These are phyloP conservation scores for Chaunax sp. DNA, from an alignment of 2,797 vertebrate species.

Conservation along the genomic window DNA sequence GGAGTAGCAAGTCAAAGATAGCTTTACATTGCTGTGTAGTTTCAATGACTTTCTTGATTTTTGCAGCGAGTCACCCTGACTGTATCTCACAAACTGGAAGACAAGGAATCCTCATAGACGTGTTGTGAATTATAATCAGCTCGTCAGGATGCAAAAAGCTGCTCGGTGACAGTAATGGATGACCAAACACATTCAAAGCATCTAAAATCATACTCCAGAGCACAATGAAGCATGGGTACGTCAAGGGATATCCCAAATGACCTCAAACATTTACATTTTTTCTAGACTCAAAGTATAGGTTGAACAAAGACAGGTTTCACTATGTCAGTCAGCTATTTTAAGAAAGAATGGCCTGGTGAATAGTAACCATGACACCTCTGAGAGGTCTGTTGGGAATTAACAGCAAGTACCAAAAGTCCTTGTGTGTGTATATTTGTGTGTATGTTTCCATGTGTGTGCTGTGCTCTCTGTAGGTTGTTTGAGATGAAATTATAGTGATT, in stretches of 20 bases:
- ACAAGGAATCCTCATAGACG: slow-evolving; percentile 18
- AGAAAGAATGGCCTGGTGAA: slow-evolving; percentile 33
- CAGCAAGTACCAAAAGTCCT: slow-evolving; percentile 35
- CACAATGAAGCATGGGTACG: neutral
- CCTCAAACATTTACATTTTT: too few species aligned
- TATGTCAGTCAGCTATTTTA: neutral
- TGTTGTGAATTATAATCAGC: slow-evolving; percentile 49
- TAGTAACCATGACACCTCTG: slow-evolving; percentile 52
- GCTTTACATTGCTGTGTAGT: too few species aligned
- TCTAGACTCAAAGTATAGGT: too few species aligned
- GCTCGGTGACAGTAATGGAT: slow-evolving; percentile 11
- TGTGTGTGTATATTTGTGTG: slow-evolving; percentile 5
- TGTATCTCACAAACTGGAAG: slow-evolving; percentile 25
- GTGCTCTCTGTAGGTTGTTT: neutral
- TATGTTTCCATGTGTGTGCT: neutral
- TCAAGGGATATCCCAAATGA: neutral
- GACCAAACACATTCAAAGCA: neutral
- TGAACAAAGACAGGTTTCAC: too few species aligned
- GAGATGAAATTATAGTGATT: neutral
- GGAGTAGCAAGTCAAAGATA: too few species aligned
- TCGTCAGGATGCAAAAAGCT: slow-evolving; percentile 20
- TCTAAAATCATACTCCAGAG: neutral
- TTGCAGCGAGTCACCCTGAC: neutral
- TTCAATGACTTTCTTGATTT: slow-evolving; percentile 8
- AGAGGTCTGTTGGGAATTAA: slow-evolving; percentile 48